Conservation (phyloP, 2,113 vertebrate species). For the Alligator sinensis region DNA sequence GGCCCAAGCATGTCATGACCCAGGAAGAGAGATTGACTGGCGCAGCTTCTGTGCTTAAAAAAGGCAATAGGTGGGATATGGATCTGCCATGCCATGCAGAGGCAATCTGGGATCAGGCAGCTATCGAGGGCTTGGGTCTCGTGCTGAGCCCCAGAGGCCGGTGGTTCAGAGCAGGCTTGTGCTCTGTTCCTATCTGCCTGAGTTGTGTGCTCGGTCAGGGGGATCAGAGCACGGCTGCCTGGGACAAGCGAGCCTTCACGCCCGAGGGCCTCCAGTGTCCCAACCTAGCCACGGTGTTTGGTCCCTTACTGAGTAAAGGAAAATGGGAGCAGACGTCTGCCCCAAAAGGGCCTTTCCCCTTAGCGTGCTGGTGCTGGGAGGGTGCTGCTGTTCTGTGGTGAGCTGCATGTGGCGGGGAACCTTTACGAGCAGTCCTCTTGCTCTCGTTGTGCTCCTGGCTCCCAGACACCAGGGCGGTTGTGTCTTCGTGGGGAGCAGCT, state of each 20-base stretch:
- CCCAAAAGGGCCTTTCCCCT: background rate
- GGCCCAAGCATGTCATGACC: constrained; percentile 50
- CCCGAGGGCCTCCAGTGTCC: background rate
- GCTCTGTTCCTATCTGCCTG: constrained; percentile 50
- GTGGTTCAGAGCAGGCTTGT: constrained; percentile 68
- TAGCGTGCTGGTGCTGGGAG: background rate
- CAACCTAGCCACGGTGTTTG: constrained; percentile 4
- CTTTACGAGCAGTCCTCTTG: constrained; percentile 47
- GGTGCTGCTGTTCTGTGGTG: constrained; percentile 21
- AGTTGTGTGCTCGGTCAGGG: constrained; percentile 61
- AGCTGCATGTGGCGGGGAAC: constrained; percentile 18
- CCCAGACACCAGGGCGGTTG: constrained; percentile 25
- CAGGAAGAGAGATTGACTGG: constrained; percentile 40
- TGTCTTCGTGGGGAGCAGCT: background rate
- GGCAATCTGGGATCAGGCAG: background rate
- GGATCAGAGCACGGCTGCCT: constrained; percentile 55
- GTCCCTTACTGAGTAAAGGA: background rate
- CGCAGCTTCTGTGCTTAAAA: constrained; percentile 57
- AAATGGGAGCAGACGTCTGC: background rate
- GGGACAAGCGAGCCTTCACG: constrained; percentile 4
- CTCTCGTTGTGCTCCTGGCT: constrained; percentile 9
- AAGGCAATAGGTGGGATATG: constrained; percentile 56
- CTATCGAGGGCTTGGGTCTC: too few species aligned
- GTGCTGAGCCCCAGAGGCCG: constrained; percentile 60
- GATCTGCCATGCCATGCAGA: constrained; percentile 34